Conservation (phyloP, 1,140 invertebrate genomes). For the Paraescarpia echinospica region DNA sequence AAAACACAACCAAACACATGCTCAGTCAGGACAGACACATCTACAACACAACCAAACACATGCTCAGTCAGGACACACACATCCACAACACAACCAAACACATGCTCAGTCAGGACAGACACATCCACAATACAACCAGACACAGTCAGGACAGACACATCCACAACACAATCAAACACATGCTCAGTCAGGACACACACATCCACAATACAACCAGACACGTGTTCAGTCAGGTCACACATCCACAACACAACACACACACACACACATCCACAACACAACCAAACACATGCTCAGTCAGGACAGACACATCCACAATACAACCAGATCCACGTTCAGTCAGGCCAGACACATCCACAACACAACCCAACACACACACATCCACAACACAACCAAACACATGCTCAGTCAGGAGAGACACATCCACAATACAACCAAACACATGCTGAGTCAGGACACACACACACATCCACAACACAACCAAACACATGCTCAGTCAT, state of each 20-base stretch:
- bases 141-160: not conserved
- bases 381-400: constrained; percentile 1
- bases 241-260: no score
- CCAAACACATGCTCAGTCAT: not conserved
- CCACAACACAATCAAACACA: not conserved
- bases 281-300: not conserved
- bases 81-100: not conserved
- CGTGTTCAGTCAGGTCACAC: not conserved
- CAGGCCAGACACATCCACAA: not conserved
- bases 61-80: not conserved
- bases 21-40: not conserved
- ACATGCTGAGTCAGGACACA: not conserved
- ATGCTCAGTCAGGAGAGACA: not conserved
- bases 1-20: not conserved
- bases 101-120: not conserved
- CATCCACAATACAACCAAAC: not conserved
- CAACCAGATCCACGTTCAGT: not conserved
- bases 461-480: no score
- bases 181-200: not conserved
- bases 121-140: not conserved
- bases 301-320: not conserved
- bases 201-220: not conserved
- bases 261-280: no score
- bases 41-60: not conserved
- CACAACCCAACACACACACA: no score